Evolutionary conservation across 2,113 vertebrate genomes (phyloP), one percentile per base, ranked within the genome.

Genomic region (Planiliza haematocheilus): DNA sequence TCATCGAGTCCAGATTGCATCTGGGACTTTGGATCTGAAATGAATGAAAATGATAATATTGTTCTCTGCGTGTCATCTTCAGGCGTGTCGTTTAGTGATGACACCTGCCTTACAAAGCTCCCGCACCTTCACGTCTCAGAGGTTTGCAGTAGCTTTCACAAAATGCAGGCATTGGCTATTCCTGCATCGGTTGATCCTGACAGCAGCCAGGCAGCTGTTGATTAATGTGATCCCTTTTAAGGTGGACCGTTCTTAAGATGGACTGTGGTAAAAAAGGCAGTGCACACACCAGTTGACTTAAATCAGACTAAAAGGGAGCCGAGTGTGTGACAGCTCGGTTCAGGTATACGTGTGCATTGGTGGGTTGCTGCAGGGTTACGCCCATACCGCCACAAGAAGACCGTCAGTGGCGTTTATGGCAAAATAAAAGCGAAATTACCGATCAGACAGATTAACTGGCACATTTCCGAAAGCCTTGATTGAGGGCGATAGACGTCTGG

Each of bases 321-420:
- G 1, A 18, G 16, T 1, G 55, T 14, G 45, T 39, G 20, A 2
- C 2, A 34, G 30, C 17, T 11, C 14, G 42, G 39, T 18, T 24
- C 50, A 21, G 24, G 36, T 66, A 18, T 2, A 7, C n/a, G 0
- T 4, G 34, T 24, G 14, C 1, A 16, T 50, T n/a, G 20, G 10
- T 14, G 14, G 11, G 46, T 37, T 66, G 49, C 70, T 63, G 70
- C 59, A 73, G 66, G 77, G 76, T 71, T 1, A 72, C 59, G 13
- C 51, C 77, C 51, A 37, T 51, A 58, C 20, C 7, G 1, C 64
- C 7, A 34, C 11, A 0, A 10, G 46, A 51, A 42, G 17, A 38
- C 1, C 2, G 1, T 18, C 11, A 0, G 0, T 14, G n/a, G n/a
- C n/a, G n/a, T 30, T 45, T 36, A 1, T 24, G 45, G 66, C 12